Percentiles rank a stretch among this genome's conserved stretches.
Evolutionary conservation across 2,888 invertebrate genomes (phyloP).

Genomic region (Amitus sp.): DNA sequence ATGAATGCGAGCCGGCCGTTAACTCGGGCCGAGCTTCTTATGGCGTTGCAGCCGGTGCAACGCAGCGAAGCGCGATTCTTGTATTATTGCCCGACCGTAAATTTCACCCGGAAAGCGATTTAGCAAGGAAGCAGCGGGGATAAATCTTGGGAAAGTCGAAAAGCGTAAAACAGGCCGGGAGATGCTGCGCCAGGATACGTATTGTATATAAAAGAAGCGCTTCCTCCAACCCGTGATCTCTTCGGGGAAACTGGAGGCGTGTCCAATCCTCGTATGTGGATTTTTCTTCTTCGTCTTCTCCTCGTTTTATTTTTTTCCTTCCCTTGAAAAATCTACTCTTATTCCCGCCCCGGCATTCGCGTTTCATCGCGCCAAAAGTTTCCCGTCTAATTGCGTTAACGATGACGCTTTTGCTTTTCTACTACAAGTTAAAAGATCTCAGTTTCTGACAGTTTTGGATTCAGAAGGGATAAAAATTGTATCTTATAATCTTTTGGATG

Average conservation of each 20-base stretch:
- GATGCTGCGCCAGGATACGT: constrained; percentile 29
- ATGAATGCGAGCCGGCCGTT: constrained; percentile 52
- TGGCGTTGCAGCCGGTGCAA: constrained; percentile 15
- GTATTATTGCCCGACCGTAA: constrained; percentile 64
- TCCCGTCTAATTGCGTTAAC: constrained; percentile 14
- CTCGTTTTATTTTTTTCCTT: constrained; percentile 26
- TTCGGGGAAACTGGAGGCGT: constrained; percentile 47
- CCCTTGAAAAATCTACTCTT: constrained; percentile 23
- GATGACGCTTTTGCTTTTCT: neutral
- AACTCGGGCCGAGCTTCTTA: constrained; percentile 46
- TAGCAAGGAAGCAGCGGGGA: constrained; percentile 64
- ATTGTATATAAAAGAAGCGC: constrained; percentile 41
- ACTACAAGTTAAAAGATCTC: too few species aligned
- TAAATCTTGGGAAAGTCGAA: constrained; percentile 66
- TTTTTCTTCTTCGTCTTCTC: constrained; percentile 31
- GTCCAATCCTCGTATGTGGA: constrained; percentile 43
- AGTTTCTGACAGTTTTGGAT: too few species aligned
- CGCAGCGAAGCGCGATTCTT: constrained; percentile 36
- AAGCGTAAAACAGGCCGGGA: constrained; percentile 58
- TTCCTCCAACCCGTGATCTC: constrained; percentile 41
- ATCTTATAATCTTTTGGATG: too few species aligned
- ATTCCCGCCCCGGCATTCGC: constrained; percentile 6
- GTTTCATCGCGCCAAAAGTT: constrained; percentile 12
- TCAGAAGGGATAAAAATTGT: too few species aligned
- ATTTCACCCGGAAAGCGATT: constrained; percentile 65